Evolutionary conservation across 2,888 invertebrate species (phyloP).

Genomic region (Esperia sulphurella): DNA sequence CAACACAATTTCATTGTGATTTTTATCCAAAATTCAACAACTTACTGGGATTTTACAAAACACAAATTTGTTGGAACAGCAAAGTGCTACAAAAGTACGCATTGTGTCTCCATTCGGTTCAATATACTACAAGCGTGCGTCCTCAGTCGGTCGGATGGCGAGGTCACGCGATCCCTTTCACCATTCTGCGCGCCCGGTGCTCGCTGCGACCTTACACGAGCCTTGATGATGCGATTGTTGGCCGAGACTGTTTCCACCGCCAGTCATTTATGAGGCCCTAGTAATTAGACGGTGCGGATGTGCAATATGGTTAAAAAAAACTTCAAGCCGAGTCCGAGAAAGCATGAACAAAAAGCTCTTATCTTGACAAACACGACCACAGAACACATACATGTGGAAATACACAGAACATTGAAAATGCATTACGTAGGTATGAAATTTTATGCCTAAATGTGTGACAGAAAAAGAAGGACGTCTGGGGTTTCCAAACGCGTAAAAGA

Average conservation of each 20-base stretch:
- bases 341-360: no score
- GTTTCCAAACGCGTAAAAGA: no score
- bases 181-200: constrained; percentile 60
- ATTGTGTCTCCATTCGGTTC: constrained; percentile 10
- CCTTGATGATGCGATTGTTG: constrained; percentile 52
- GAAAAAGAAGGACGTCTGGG: no score
- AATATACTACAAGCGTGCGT: constrained; percentile 13
- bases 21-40: background rate
- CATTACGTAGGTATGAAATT: no score
- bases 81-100: constrained; percentile 7
- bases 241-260: background rate
- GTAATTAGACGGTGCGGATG: background rate
- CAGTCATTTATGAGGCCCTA: constrained; percentile 4
- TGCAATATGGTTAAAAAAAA: background rate
- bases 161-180: constrained; percentile 70
- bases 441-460: no score
- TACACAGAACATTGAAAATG: no score
- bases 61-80: background rate
- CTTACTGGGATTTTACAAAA: background rate
- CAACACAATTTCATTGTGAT: no score
- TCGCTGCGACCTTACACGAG: constrained; percentile 54
- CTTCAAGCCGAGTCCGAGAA: no score
- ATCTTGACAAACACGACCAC: no score
- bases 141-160: constrained; percentile 45
- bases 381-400: no score